These are phyloP conservation scores for Drosophila helvetica DNA, from an alignment of 2,888 invertebrate genomes.

Conservation along the genomic window DNA sequence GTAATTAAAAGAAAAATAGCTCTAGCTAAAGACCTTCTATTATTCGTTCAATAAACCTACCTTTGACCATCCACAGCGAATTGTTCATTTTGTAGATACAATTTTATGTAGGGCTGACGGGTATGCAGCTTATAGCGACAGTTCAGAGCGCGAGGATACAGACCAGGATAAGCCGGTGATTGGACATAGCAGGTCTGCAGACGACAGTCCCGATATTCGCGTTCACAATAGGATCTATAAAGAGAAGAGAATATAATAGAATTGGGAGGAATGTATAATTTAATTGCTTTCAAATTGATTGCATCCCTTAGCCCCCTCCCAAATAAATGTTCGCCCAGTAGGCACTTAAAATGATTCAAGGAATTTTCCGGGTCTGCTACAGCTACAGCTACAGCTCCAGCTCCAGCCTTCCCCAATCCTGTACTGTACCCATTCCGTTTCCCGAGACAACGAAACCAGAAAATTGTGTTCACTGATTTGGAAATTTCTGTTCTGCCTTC, in stretches of 20 bases:
- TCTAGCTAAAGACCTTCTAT: no score
- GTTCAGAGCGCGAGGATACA: conserved; percentile 95
- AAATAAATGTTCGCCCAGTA: conserved; percentile 47
- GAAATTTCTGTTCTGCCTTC: conserved; percentile 55
- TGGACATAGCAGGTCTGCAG: conserved; percentile 97
- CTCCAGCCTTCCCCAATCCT: not conserved
- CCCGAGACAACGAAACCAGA: conserved; percentile 69
- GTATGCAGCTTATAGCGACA: conserved; percentile 96
- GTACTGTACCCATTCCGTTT: conserved; percentile 4
- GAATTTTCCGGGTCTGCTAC: conserved; percentile 8
- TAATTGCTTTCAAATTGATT: conserved; percentile 60
- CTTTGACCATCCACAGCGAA: conserved; percentile 96
- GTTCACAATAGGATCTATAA: conserved; percentile 92
- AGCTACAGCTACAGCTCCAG: not conserved
- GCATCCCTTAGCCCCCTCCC: conserved; percentile 9
- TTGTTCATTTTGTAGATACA: conserved; percentile 96
- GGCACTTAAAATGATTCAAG: conserved; percentile 28
- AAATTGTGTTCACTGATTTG: conserved; percentile 80
- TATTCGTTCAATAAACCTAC: conserved; percentile 64
- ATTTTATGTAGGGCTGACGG: conserved; percentile 93
- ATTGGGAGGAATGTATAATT: conserved; percentile 50
- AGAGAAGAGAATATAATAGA: conserved; percentile 27
- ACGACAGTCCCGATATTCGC: conserved; percentile 93
- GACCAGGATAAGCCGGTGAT: conserved; percentile 95
- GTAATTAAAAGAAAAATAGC: no score